A percentile compares a stretch with the other conserved stretches of the same genome.
phyloP scores from a whole-genome alignment of 1,140 invertebrate species.

The Centruroides vittatus region DNA sequence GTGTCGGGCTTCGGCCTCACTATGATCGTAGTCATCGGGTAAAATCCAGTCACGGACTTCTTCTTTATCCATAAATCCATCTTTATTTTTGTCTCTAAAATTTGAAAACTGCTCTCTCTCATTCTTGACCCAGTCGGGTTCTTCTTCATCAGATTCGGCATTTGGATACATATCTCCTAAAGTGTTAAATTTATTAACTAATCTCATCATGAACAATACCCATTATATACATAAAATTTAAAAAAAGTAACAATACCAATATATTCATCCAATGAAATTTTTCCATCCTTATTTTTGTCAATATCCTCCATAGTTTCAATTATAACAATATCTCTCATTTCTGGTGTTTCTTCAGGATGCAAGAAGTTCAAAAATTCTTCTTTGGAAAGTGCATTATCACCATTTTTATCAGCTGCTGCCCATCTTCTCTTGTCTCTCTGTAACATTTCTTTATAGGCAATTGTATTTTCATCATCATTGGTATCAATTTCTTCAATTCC shows the following conservation, averaged over 20 bases:
- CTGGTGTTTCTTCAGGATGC: constrained; percentile 87
- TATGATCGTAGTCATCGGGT: constrained; percentile 91
- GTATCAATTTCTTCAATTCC: not conserved
- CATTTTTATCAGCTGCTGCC: constrained; percentile 52
- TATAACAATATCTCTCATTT: constrained; percentile 85
- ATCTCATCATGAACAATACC: too few species aligned
- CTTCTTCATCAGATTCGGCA: constrained; percentile 45
- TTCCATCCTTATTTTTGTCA: constrained; percentile 86
- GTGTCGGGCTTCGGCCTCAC: constrained; percentile 87
- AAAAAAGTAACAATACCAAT: constrained; percentile 30
- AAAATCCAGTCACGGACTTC: constrained; percentile 88
- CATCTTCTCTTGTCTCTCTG: constrained; percentile 69
- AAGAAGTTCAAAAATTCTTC: constrained; percentile 84
- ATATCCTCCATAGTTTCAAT: constrained; percentile 93
- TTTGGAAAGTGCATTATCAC: constrained; percentile 55
- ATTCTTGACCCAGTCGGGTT: constrained; percentile 90
- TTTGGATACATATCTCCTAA: constrained; percentile 59
- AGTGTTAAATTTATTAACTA: not conserved
- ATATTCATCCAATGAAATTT: constrained; percentile 48
- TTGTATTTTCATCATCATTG: constrained; percentile 15
- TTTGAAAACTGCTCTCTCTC: constrained; percentile 77
- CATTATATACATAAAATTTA: too few species aligned
- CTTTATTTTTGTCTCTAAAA: constrained; percentile 63
- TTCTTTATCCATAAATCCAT: constrained; percentile 73
- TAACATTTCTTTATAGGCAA: constrained; percentile 61